Evolutionary conservation across 2,113 vertebrate species (phyloP).

Genomic region (Alethe diademata): DNA sequence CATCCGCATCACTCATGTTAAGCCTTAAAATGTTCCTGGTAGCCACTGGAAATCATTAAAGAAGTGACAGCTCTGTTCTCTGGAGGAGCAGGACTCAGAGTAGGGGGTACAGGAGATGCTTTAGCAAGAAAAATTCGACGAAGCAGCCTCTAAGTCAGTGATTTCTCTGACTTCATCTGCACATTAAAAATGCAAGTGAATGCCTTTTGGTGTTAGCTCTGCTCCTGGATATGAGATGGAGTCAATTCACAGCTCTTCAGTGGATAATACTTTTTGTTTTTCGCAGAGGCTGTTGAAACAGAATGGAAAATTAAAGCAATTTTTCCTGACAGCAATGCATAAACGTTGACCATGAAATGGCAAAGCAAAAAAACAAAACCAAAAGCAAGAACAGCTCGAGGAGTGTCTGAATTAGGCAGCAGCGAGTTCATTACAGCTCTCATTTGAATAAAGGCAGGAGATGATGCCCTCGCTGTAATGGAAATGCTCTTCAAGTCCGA

Average conservation of each 20-base stretch:
- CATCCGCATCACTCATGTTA: slow-evolving; percentile 34
- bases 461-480: slow-evolving; percentile 50
- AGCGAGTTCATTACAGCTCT: slow-evolving; percentile 51
- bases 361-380: slow-evolving; percentile 8
- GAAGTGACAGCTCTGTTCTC: slow-evolving; percentile 16
- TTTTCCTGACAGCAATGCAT: slow-evolving; percentile 52
- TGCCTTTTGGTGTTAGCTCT: slow-evolving; percentile 60
- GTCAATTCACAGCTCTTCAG: slow-evolving; percentile 60
- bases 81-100: neutral
- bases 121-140: slow-evolving; percentile 35
- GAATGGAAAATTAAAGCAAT: slow-evolving; percentile 68
- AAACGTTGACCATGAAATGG: slow-evolving; percentile 36
- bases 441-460: slow-evolving; percentile 46
- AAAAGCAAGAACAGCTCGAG: slow-evolving; percentile 1
- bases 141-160: slow-evolving; percentile 33
- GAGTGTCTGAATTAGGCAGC: slow-evolving; percentile 19
- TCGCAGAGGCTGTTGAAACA: slow-evolving; percentile 45
- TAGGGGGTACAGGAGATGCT: neutral
- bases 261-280: slow-evolving; percentile 60
- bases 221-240: slow-evolving; percentile 56
- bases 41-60: slow-evolving; percentile 41
- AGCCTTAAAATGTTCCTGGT: slow-evolving; percentile 5
- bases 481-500: slow-evolving; percentile 49
- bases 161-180: slow-evolving; percentile 56
- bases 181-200: slow-evolving; percentile 66